These are phyloP conservation scores for Drosophila biarmipes DNA, from an alignment of 1,140 invertebrate genomes.

Conservation along the genomic window DNA sequence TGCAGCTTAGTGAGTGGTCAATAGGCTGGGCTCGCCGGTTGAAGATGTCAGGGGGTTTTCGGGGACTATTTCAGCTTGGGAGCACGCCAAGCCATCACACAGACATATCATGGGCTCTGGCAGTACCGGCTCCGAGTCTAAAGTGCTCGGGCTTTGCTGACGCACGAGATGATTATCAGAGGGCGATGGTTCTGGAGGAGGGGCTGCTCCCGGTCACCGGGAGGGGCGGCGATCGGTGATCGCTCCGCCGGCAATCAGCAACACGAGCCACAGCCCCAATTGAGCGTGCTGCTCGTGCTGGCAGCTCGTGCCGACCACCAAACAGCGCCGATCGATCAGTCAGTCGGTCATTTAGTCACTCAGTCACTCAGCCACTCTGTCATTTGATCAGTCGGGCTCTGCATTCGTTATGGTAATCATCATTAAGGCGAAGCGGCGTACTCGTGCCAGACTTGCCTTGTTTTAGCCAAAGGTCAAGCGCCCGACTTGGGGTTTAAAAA, in stretches of 20 bases:
- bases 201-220: neutral
- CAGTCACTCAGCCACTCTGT: conserved; percentile 17
- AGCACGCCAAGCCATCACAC: conserved; percentile 37
- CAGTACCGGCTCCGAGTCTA: conserved; percentile 47
- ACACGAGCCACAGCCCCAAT: conserved; percentile 74
- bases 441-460: conserved; percentile 63
- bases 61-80: conserved; percentile 1
- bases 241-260: conserved; percentile 56
- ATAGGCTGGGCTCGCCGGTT: conserved; percentile 2
- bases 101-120: conserved; percentile 47
- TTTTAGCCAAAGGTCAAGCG: conserved; percentile 72
- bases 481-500: conserved; percentile 35
- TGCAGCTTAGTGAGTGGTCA: conserved; percentile 33
- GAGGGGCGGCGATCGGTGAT: conserved; percentile 8
- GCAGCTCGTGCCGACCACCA: conserved; percentile 59
- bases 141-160: conserved; percentile 65
- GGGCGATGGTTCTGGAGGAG: neutral
- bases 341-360: conserved; percentile 43
- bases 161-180: conserved; percentile 80
- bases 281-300: conserved; percentile 76
- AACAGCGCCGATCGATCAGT: conserved; percentile 32
- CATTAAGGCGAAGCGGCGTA: conserved; percentile 52
- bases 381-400: conserved; percentile 42
- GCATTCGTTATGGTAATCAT: conserved; percentile 77
- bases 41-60: neutral